Percentiles rank a stretch among this genome's conserved stretches.
phyloP scores from a whole-genome alignment of 2,888 invertebrate genomes.

The Tetramorium bicarinatum region DNA sequence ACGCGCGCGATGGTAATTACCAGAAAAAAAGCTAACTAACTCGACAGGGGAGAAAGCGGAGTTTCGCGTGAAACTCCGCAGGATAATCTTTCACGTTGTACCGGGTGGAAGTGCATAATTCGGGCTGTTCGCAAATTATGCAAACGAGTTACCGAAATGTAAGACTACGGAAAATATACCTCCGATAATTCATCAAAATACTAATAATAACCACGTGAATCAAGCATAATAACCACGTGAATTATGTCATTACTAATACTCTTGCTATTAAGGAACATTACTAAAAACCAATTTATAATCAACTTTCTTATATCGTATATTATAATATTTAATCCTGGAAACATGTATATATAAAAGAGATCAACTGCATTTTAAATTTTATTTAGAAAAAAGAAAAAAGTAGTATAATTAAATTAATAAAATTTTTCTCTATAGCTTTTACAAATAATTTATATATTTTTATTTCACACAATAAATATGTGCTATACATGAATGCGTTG shows the following conservation, averaged over 20 bases:
- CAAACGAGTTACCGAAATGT: conserved; percentile 37
- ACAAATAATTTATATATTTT: too few species aligned
- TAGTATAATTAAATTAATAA: too few species aligned
- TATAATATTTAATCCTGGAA: not conserved
- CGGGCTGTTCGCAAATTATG: conserved; percentile 50
- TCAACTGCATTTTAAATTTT: not conserved
- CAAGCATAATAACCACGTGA: not conserved
- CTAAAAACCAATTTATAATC: not conserved
- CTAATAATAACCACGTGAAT: not conserved
- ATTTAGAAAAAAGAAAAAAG: not conserved
- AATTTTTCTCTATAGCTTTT: too few species aligned
- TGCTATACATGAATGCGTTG: too few species aligned
- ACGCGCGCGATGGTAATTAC: conserved; percentile 49
- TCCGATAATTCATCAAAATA: conserved; percentile 24
- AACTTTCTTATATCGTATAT: not conserved
- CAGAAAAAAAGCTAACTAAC: conserved; percentile 51
- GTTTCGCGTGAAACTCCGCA: conserved; percentile 54
- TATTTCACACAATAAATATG: too few species aligned
- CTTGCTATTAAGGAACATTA: not conserved
- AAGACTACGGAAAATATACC: not conserved
- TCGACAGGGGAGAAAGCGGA: conserved; percentile 57
- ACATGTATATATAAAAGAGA: not conserved
- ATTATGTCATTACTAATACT: not conserved
- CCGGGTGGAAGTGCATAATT: conserved; percentile 53
- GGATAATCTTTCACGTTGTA: conserved; percentile 56